Evolutionary conservation across 2,888 invertebrate species (phyloP), one percentile per base, ranked within the genome.

Genomic region (Nycteola revayana): DNA sequence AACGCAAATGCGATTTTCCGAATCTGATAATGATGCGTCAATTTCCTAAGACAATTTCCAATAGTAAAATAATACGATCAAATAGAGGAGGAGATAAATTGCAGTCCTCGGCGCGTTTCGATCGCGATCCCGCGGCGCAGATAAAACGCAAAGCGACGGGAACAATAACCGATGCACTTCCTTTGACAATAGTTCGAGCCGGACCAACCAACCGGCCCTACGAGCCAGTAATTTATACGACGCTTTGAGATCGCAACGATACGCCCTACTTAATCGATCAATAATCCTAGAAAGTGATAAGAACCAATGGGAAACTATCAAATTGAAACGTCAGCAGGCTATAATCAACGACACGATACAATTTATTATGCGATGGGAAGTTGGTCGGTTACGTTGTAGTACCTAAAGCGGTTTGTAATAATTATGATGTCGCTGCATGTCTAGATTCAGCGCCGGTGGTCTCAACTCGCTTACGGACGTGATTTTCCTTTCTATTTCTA

Each of bases 101-200:
- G 75, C 73, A 67, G 71, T 70, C 66, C 61, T 54, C 54, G 43
- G 45, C 53, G 62, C 60, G 57, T 62, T 60, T 59, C 54, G 49
- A 64, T 63, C 50, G 64, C 66, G 79, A 83, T 83, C 56, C 62
- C 62, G 55, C 67, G 64, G 65, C 46, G 42, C 45, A 68, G 82
- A 83, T 83, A 83, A 78, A 68, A 69, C 63, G 60, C 64, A 70
- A 77, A 75, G 68, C 78, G 70, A 77, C 68, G 68, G 67, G 75
- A 83, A 86, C 85, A 85, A 87, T 86, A 84, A 84, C 79, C 75
- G 82, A 84, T 82, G 82, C 80, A 81, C 81, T 81, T 80, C 81
- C 83, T 83, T 78, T 79, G 82, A 83, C 85, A 86, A 82, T 78
- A 66, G 69, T 68, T 58, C 52, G 49, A 51, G 62, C 58, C 45